These are phyloP conservation scores for Nannoperca australis DNA, from an alignment of 2,797 vertebrate species.

Conservation along the genomic window DNA sequence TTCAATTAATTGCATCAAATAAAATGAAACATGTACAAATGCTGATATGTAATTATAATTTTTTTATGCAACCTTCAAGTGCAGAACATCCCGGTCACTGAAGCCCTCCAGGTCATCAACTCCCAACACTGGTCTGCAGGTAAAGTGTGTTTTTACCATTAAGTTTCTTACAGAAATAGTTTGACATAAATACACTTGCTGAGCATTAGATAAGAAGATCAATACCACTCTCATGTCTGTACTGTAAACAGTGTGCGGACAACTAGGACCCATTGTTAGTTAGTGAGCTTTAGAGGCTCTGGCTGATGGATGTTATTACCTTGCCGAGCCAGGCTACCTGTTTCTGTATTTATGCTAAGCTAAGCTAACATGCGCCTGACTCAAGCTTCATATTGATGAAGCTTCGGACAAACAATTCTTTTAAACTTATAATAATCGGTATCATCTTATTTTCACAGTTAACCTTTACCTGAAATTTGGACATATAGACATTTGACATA, in stretches of 20 bases:
- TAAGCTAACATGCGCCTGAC: not conserved
- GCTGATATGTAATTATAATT: not conserved
- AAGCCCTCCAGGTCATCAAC: conserved; percentile 76
- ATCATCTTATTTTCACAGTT: not conserved
- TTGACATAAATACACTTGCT: not conserved
- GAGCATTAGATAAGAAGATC: not conserved
- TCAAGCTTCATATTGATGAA: not conserved
- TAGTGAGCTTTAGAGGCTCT: not conserved
- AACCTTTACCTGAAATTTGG: not conserved
- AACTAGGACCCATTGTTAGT: not conserved
- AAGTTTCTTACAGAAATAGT: not conserved
- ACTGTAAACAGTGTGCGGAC: not conserved
- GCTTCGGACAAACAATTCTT: not conserved
- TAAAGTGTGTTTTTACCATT: conserved; percentile 66
- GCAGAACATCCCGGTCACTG: conserved; percentile 75
- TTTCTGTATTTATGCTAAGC: not conserved
- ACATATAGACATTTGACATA: too few relatives aligned
- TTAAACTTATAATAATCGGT: not conserved
- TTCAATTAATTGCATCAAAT: conserved; percentile 5
- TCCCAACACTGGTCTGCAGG: conserved; percentile 80
- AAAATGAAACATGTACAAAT: not conserved
- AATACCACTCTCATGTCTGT: not conserved
- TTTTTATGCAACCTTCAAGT: conserved; percentile 66
- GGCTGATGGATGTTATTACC: not conserved
- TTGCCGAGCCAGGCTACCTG: not conserved